Evolutionary conservation across 2,113 vertebrate species (phyloP).

Genomic region (Cynoglossus semilaevis): DNA sequence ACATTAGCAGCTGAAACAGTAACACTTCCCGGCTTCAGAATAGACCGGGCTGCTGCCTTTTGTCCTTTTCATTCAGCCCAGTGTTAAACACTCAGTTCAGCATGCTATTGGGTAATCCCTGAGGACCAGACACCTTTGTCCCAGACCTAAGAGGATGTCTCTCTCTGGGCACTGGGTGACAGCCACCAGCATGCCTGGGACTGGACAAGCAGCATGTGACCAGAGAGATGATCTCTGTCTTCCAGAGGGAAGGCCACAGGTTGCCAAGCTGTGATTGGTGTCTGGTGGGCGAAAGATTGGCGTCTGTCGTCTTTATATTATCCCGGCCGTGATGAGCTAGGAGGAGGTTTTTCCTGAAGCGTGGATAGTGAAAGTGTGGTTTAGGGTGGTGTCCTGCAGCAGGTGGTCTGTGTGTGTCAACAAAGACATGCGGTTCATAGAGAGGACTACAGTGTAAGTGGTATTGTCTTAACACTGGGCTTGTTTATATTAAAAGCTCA

Average conservation of each 20-base stretch:
- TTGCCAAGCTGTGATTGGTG: constrained; percentile 56
- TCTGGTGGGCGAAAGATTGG: constrained; percentile 61
- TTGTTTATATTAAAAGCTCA: constrained; percentile 13
- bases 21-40: constrained; percentile 72
- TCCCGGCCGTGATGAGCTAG: constrained; percentile 33
- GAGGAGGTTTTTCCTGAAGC: constrained; percentile 43
- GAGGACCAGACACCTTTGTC: constrained; percentile 75
- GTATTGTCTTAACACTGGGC: constrained; percentile 32
- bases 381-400: constrained; percentile 56
- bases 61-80: constrained; percentile 72
- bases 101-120: constrained; percentile 78
- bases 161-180: constrained; percentile 71
- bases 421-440: constrained; percentile 53
- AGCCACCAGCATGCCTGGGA: constrained; percentile 66
- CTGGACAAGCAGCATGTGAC: constrained; percentile 63
- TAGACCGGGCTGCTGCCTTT: constrained; percentile 63
- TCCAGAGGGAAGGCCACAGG: constrained; percentile 64
- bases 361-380: constrained; percentile 53
- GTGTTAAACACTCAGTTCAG: constrained; percentile 76
- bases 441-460: constrained; percentile 49
- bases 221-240: constrained; percentile 64
- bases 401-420: constrained; percentile 62
- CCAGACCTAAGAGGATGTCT: constrained; percentile 66
- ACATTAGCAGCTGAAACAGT: constrained; percentile 77
- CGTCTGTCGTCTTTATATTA: constrained; percentile 24